Evolutionary conservation across 2,113 vertebrate species (phyloP).

Genomic region (Steatornis caripensis): DNA sequence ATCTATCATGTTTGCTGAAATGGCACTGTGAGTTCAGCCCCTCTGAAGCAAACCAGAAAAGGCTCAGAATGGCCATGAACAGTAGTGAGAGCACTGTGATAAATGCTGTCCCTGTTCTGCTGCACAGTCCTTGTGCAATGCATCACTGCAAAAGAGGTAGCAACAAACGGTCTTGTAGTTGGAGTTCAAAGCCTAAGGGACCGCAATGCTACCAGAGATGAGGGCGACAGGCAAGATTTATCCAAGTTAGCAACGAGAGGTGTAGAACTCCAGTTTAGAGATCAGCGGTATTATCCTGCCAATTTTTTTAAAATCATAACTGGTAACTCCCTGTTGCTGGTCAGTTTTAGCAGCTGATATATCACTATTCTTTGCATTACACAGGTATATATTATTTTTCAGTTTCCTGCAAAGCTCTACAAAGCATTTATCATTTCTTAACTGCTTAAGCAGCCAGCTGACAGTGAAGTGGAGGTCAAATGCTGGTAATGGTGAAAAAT

Average conservation of each 20-base stretch:
- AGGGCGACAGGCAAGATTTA: neutral
- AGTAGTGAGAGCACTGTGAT: neutral
- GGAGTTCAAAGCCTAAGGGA: neutral
- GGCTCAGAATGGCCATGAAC: neutral
- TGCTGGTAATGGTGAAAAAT: neutral
- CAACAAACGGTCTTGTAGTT: neutral
- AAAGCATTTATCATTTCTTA: neutral
- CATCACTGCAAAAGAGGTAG: neutral
- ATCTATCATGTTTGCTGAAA: slow-evolving; percentile 33
- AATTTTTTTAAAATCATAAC: neutral
- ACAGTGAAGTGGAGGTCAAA: neutral
- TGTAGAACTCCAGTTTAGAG: neutral
- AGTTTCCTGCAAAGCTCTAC: neutral
- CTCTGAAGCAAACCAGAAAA: neutral
- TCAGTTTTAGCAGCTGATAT: neutral
- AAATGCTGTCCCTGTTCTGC: neutral
- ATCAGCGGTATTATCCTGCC: neutral
- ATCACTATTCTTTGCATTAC: neutral
- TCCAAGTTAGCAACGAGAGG: neutral
- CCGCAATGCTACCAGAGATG: neutral
- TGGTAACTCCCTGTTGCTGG: neutral
- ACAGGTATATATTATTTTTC: neutral
- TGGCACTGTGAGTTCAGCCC: neutral
- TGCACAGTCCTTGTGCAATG: neutral
- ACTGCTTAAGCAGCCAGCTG: neutral